Base-by-base conservation (phyloP, 1,140 invertebrate genomes). In the Drosophila biarmipes region DNA sequence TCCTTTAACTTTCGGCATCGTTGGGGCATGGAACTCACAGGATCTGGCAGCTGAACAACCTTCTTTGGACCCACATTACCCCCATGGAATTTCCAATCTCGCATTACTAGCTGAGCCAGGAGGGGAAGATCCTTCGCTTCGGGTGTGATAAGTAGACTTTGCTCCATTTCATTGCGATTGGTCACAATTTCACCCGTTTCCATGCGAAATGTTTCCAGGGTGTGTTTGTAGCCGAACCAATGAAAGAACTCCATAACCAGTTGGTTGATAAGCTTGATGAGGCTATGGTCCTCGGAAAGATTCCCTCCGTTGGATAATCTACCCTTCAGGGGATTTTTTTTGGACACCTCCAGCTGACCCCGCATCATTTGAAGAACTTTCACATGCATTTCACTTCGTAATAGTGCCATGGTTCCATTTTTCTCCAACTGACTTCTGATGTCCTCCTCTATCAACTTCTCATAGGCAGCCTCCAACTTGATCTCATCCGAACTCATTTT, bases 161-260 rank as follows among this genome's bases (percentile, higher is more conserved):
- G 10, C n/a, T 62, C 62, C 1, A 90, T 51, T 0, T 55, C 42
- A n/a, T 56, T 48, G 11, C 87, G 78, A n/a, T 34, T 7, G 10
- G 58, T 48, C 5, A 40, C 0, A 4, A 37, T 54, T 2, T 54
- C 45, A 5, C 73, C 84, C 4, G 76, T 75, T 38, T 90, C 87
- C 37, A 87, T 58, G 4, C 69, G 31, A 38, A 87, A 84, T 1
- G 89, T 90, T 54, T 90, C 72, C 42, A 72, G 42, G 4, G 87
- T 84, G 75, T 90, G 89, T 10, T 66, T 69, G 31, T 74, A 90
- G 42, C 89, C 89, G 8, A 62, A 89, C 81, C 81, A 90, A 12
- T 71, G 21, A 3, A 90, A 63, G 27, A 87, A 90, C 24, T 90
- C 87, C n/a, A 84, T 66, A 6, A 90, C 42, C 17, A 90, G 21